Base-by-base conservation (phyloP, 2,888 invertebrate genomes). In the Suillia variegata region DNA sequence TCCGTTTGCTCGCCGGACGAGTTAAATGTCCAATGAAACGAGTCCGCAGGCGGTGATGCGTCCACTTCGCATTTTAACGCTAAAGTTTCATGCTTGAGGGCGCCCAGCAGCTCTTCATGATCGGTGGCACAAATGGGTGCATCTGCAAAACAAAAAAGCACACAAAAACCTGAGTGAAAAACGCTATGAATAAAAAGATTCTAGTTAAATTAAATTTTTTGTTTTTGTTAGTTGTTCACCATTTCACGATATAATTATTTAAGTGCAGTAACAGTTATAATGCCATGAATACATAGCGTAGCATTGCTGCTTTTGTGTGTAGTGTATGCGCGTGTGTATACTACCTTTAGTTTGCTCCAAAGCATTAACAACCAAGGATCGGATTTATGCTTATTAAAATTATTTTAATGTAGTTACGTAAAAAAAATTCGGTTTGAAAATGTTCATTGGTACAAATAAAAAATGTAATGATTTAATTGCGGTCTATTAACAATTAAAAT, bases 11-110 rank as follows among this genome's bases (percentile, higher is more conserved):
- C 93, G 17, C 93, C 93, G 62, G 93, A 93, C 80, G 92, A 93
- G 85, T 95, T 95, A 85, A 95, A 94, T 67, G 93, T 93, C 95
- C 95, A 95, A 75, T 92, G 91, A 83, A 94, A 95, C 75, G 89
- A 88, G 73, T 90, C 88, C 59, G 91, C 87, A 8, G 92, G 88
- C n/a, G 94, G 94, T 77, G 94, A 93, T 69, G 94, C 91, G 77
- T 94, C 93, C 66, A 94, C 93, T 66, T 92, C 90, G 80, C 94
- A 95, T 77, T 90, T 88, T 67, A 94, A 83, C 58, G 89, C 87
- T 59, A 94, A 89, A n/a, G 92, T 93, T 83, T 94, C 94, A 79
- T 93, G 92, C 81, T 93, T 93, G 71, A 94, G 84, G 53, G 94
- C 94, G 1, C 94, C 94, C 71, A 92, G 89, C 54, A 94, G 85